Base-by-base conservation (phyloP, 2,113 vertebrate genomes). In the Lethenteron reissneri region DNA sequence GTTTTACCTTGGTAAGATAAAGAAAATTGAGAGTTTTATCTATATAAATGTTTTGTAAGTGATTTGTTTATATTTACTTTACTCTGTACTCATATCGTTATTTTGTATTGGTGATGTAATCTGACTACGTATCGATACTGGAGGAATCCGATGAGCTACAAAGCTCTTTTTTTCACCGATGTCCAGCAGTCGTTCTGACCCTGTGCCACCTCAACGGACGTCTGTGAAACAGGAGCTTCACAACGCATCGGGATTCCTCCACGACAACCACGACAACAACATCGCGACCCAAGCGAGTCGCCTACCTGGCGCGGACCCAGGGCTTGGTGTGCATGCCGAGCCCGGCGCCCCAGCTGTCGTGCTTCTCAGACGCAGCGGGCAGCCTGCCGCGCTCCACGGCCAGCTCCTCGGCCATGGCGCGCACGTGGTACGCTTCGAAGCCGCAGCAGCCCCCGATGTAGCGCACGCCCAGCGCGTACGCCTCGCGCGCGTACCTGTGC, bases 301-400 rank as follows among this genome's bases (percentile, higher is more conserved):
- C 82, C 72, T 79, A 92, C 94, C 94, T 88, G 58, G 92, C 92
- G 82, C 94, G 81, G 76, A 97, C 83, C 92, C 91, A 99, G 6
- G 94, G 92, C 75, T 99, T 97, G 4, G 92, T 99, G 77, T 99
- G 92, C 91, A 96, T 92, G 74, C 83, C 81, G 73, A 97, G 78
- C 56, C 80, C 80, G 17, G 80, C 77, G 0, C 88, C 92, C 94
- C 92, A 97, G 77, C 19, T 79, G 59, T 89, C 92, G 2, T 99
- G 94, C 75, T 99, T 99, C 75, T 94, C 84, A 1, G 88, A 96
- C 56, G 83, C 94, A 12, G 78, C 75, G 1, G 94, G 90, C 73
- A 89, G 76, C 78, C 82, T 81, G 2, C 90, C 88, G 73, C 85
- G 84, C 79, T 97, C 88, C 1, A 81, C 73, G 11, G 80, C 83